phyloP scores from a whole-genome alignment of 1,140 invertebrate species.

The Bombus terrestris region DNA sequence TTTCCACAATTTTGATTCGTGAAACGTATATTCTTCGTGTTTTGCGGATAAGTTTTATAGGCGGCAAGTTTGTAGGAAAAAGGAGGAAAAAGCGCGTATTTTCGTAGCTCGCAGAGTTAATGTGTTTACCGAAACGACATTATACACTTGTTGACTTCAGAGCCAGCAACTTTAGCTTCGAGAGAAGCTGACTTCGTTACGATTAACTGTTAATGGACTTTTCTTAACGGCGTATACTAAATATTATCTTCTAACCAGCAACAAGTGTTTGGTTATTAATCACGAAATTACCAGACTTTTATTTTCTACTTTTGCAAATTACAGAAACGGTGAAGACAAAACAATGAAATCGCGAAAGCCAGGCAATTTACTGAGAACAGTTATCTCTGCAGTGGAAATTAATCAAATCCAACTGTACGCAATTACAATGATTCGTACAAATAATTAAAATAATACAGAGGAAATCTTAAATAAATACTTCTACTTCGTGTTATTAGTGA shows the following conservation, averaged over 20 bases:
- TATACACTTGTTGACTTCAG: neutral
- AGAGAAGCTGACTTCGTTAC: neutral
- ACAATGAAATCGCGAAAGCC: neutral
- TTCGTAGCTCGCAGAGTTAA: neutral
- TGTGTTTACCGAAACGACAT: neutral
- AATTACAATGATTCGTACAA: too few relatives aligned
- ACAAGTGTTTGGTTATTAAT: neutral
- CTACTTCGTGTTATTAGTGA: too few relatives aligned
- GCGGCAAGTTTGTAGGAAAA: neutral
- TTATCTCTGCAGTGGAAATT: too few relatives aligned
- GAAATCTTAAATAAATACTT: too few relatives aligned
- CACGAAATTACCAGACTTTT: neutral
- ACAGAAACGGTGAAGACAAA: neutral
- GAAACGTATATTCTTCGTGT: too few relatives aligned
- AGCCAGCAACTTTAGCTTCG: neutral
- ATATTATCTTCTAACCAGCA: neutral
- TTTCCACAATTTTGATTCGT: too few relatives aligned
- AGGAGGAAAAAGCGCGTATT: neutral
- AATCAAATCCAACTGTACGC: too few relatives aligned
- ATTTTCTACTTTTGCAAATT: neutral
- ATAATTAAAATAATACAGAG: too few relatives aligned
- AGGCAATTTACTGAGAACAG: too few relatives aligned
- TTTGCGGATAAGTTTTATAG: too few relatives aligned
- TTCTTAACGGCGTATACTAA: neutral
- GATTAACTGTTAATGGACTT: conserved; percentile 1